Conservation (phyloP, 2,888 invertebrate genomes). For the Salpingus planirostris region DNA sequence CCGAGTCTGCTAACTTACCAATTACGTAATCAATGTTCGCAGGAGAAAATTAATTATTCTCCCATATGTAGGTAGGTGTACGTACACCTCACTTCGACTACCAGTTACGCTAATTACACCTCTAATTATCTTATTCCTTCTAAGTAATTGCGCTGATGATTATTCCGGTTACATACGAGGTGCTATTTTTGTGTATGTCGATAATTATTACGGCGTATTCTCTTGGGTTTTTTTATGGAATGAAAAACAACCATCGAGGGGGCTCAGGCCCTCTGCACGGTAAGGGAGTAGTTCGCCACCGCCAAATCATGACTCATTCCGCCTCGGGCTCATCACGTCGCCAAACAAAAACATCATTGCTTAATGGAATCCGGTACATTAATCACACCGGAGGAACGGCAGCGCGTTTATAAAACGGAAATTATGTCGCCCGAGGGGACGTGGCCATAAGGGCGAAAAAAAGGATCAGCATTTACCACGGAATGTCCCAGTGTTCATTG, state of each 20-base stretch:
- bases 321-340: conserved; percentile 26
- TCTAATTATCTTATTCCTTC: conserved; percentile 6
- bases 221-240: too few relatives aligned
- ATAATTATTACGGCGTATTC: too few relatives aligned
- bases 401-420: conserved; percentile 40
- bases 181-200: too few relatives aligned
- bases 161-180: too few relatives aligned
- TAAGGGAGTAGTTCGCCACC: background rate
- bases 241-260: too few relatives aligned
- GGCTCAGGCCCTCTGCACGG: too few relatives aligned
- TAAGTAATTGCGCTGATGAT: conserved; percentile 2
- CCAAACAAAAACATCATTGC: conserved; percentile 38
- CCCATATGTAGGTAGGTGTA: too few relatives aligned
- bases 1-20: conserved; percentile 36
- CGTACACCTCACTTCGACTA: conserved; percentile 5
- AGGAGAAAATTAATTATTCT: conserved; percentile 19
- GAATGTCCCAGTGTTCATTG: conserved; percentile 13
- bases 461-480: conserved; percentile 26
- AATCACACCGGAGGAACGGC: conserved; percentile 34
- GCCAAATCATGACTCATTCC: conserved; percentile 16
- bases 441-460: conserved; percentile 31
- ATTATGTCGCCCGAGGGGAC: conserved; percentile 41
- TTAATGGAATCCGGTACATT: conserved; percentile 41
- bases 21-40: conserved; percentile 31
- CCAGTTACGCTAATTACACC: conserved; percentile 10